phyloP scores from a whole-genome alignment of 2,797 vertebrate species.

The Anolis apletophallus region DNA sequence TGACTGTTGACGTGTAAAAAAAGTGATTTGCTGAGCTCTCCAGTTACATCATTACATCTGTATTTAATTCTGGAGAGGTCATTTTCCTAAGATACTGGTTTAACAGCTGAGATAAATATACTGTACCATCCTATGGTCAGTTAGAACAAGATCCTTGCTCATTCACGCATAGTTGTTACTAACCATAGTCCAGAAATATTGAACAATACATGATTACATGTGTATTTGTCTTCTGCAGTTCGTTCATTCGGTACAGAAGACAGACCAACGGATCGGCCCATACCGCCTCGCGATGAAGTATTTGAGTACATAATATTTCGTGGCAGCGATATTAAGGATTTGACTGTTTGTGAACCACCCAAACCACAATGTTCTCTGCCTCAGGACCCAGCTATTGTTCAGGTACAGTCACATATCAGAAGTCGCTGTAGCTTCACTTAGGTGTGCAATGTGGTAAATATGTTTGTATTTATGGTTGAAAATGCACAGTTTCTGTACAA shows the following conservation, averaged over 20 bases:
- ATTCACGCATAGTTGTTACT: neutral
- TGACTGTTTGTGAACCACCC: constrained; percentile 98
- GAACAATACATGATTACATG: neutral
- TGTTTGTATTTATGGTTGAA: neutral
- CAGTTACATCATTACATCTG: neutral
- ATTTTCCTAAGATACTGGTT: neutral
- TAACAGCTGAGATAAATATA: neutral
- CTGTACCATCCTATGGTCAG: neutral
- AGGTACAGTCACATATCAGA: constrained; percentile 77
- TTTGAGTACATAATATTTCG: constrained; percentile 99
- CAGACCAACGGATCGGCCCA: constrained; percentile 95
- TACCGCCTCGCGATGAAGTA: constrained; percentile 95
- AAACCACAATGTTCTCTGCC: constrained; percentile 93
- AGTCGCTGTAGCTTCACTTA: neutral
- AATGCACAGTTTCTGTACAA: no score
- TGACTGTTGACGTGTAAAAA: neutral
- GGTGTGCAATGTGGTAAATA: neutral
- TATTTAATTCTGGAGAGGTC: neutral
- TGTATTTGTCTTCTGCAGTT: constrained; percentile 78
- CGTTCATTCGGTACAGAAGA: constrained; percentile 98
- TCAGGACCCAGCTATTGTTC: constrained; percentile 98
- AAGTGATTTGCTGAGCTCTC: neutral
- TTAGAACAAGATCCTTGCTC: neutral
- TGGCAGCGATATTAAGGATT: constrained; percentile 97
- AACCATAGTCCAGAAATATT: neutral